Conservation (phyloP, 2,797 vertebrate species). For the Etheostoma nigrum region DNA sequence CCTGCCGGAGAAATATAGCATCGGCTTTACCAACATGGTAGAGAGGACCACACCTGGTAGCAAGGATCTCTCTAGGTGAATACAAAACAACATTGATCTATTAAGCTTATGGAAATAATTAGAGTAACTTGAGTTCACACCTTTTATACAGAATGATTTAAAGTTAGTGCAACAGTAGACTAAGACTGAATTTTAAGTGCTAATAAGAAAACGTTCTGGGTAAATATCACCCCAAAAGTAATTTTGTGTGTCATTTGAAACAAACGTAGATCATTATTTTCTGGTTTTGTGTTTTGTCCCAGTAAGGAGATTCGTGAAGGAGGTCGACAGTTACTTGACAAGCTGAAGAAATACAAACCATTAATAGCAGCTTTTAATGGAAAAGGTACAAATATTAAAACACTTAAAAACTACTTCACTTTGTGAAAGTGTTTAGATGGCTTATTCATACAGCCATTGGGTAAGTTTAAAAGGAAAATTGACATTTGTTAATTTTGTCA, state of each 20-base stretch:
- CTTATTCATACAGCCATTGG: not conserved
- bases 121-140: not conserved
- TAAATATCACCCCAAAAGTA: not conserved
- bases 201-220: not conserved
- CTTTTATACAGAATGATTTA: not conserved
- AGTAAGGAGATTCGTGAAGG: conserved; percentile 99
- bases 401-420: not conserved
- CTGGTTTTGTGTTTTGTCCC: conserved; percentile 33
- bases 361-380: conserved; percentile 98
- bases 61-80: conserved; percentile 96
- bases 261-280: not conserved
- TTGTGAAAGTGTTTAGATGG: not conserved
- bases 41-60: conserved; percentile 98
- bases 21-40: conserved; percentile 99
- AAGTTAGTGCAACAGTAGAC: not conserved
- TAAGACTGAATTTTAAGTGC: not conserved
- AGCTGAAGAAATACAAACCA: conserved; percentile 95
- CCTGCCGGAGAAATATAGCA: conserved; percentile 93
- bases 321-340: conserved; percentile 95
- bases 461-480: not conserved
- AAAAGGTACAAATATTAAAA: conserved; percentile 78
- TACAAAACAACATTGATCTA: not conserved
- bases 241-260: not conserved
- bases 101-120: not conserved
- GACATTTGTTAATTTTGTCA: conserved; percentile 56